Evolutionary conservation across 2,888 invertebrate genomes (phyloP), one percentile per base, ranked within the genome.

Genomic region (Balanococcus diminutus): DNA sequence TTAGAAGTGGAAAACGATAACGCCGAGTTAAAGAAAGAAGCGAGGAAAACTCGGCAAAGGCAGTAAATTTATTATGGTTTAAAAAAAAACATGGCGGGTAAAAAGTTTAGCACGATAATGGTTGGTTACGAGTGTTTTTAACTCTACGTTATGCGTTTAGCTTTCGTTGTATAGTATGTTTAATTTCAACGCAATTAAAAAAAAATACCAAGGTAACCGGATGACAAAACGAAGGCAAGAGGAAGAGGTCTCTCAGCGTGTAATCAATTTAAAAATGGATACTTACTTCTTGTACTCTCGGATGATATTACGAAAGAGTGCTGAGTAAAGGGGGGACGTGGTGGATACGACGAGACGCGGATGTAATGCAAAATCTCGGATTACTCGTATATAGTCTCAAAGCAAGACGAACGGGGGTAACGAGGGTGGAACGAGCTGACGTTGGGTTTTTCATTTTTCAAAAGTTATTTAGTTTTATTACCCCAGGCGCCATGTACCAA

Each of bases 171-270:
- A 61, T 61, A 42, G 42, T 42, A 42, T 42, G 22, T 72, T 72
- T 72, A 72, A 72, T 72, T 72, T 72, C 22, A 72, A 72, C 72
- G 72, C 72, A 72, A 72, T 72, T 72, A 72, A 72, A 72, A 72
- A 56, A 31, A 72, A 72, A 31, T 16, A 16, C 28, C 72, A 25
- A 31, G 28, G 72, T 31, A 72, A 72, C 72, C 72, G 56, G 56
- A 72, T 72, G 72, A 72, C 72, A 28, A 72, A 42, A 42, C 14
- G 42, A 14, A 9, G 42, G 14, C 1, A 2, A 16, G 6, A 11
- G 14, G 72, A 31, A 67, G 31, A 5, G 72, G 8, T 25, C 31
- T 72, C 72, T 72, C 72, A 72, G 72, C 72, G 72, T 28, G 72
- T 72, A 72, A 31, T 72, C 72, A 31, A 72, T 72, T 72, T 72